These are phyloP conservation scores for Grus americana DNA, from an alignment of 2,113 vertebrate species.

Conservation along the genomic window DNA sequence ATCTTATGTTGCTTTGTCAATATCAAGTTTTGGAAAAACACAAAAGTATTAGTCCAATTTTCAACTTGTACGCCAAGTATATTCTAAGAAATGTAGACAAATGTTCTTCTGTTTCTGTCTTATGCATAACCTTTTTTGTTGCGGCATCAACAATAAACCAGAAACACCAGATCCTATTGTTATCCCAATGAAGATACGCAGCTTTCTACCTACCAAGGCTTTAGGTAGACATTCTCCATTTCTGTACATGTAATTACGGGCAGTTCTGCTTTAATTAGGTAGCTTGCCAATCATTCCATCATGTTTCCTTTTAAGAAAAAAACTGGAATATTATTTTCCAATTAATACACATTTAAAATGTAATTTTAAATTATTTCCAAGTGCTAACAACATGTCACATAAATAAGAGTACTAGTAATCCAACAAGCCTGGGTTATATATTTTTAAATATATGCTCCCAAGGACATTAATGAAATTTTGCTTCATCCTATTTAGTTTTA, in stretches of 20 bases:
- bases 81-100: slow-evolving; percentile 22
- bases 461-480: slow-evolving; percentile 20
- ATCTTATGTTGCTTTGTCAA: slow-evolving; percentile 21
- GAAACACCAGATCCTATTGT: neutral
- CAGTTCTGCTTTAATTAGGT: slow-evolving; percentile 48
- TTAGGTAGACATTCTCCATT: slow-evolving; percentile 14
- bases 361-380: slow-evolving; percentile 48
- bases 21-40: neutral
- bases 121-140: neutral
- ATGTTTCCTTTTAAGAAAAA: slow-evolving; percentile 36
- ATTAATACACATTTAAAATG: slow-evolving; percentile 47
- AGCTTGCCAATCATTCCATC: slow-evolving; percentile 32
- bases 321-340: neutral
- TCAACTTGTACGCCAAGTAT: neutral
- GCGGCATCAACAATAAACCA: neutral
- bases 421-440: neutral
- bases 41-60: neutral
- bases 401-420: slow-evolving; percentile 15
- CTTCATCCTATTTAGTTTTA: slow-evolving; percentile 21
- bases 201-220: neutral
- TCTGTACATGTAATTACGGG: slow-evolving; percentile 30
- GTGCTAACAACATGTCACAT: neutral
- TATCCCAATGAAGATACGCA: neutral
- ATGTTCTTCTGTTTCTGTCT: slow-evolving; percentile 41
- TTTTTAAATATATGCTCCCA: slow-evolving; percentile 6